Evolutionary conservation across 1,140 invertebrate genomes (phyloP).

Genomic region (Bombus consobrinus): DNA sequence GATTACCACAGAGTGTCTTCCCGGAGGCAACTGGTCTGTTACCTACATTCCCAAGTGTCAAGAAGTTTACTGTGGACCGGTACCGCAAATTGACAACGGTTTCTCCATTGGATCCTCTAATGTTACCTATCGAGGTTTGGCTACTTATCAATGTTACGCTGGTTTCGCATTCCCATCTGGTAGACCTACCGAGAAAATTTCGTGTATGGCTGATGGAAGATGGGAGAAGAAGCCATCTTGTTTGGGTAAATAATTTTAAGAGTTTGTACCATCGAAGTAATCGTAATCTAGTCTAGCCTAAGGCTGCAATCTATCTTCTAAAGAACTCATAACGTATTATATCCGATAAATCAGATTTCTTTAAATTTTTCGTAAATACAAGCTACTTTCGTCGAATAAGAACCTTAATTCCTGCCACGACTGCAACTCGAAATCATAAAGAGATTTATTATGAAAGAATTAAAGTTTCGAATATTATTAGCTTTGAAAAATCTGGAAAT

Average conservation of each 20-base stretch:
- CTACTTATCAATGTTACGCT: conserved; percentile 98
- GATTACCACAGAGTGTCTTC: conserved; percentile 92
- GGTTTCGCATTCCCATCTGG: conserved; percentile 96
- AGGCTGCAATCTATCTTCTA: too few relatives aligned
- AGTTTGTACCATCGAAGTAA: background rate
- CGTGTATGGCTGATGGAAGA: conserved; percentile 92
- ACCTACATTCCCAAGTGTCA: conserved; percentile 97
- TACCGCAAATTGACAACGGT: conserved; percentile 98
- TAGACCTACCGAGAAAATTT: conserved; percentile 93
- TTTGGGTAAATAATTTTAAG: conserved; percentile 84
- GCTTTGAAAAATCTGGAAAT: too few relatives aligned
- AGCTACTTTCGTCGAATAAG: too few relatives aligned
- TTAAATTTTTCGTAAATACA: too few relatives aligned
- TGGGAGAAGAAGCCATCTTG: conserved; percentile 97
- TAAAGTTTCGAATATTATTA: too few relatives aligned
- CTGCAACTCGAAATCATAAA: too few relatives aligned
- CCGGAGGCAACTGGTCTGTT: conserved; percentile 96
- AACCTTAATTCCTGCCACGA: too few relatives aligned
- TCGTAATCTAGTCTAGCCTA: too few relatives aligned
- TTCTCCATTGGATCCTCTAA: conserved; percentile 97
- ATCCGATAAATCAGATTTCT: too few relatives aligned
- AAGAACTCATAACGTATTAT: too few relatives aligned
- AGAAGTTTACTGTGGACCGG: conserved; percentile 98
- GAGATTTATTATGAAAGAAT: too few relatives aligned
- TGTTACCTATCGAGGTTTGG: conserved; percentile 95